A percentile compares a stretch with the other conserved stretches of the same genome.
These are phyloP conservation scores for Rhea pennata DNA, from an alignment of 2,113 vertebrate genomes.

Conservation along the genomic window DNA sequence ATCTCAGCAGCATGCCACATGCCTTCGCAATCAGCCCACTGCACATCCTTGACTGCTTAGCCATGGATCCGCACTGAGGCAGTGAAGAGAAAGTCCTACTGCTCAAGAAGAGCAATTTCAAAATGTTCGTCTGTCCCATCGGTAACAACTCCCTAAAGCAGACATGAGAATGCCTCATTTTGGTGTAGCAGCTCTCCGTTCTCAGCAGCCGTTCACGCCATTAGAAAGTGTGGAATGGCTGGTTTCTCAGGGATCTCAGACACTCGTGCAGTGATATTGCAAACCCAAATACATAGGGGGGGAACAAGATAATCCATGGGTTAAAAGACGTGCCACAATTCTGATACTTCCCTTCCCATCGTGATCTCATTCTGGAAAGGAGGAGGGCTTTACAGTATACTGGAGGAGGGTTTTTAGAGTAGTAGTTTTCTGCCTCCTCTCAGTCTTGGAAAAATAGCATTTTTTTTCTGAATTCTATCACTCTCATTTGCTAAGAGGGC, in stretches of 20 bases:
- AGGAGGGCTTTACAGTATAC: background rate
- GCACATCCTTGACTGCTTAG: background rate
- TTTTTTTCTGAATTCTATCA: background rate
- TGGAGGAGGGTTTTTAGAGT: background rate
- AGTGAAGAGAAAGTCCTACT: background rate
- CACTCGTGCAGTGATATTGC: background rate
- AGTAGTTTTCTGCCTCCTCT: background rate
- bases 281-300: background rate
- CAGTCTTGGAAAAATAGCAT: background rate
- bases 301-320: background rate
- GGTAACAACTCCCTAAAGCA: accelerated
- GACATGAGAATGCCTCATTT: accelerated
- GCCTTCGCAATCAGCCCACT: background rate
- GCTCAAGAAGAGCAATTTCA: background rate
- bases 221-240: background rate
- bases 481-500: background rate
- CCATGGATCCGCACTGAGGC: background rate
- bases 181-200: background rate
- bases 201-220: background rate
- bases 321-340: background rate
- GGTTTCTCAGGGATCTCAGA: background rate
- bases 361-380: background rate
- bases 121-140: background rate
- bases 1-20: background rate
- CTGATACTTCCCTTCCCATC: background rate